Evolutionary conservation across 2,888 invertebrate genomes (phyloP).

Genomic region (Cataglyphis rosenhaueri): DNA sequence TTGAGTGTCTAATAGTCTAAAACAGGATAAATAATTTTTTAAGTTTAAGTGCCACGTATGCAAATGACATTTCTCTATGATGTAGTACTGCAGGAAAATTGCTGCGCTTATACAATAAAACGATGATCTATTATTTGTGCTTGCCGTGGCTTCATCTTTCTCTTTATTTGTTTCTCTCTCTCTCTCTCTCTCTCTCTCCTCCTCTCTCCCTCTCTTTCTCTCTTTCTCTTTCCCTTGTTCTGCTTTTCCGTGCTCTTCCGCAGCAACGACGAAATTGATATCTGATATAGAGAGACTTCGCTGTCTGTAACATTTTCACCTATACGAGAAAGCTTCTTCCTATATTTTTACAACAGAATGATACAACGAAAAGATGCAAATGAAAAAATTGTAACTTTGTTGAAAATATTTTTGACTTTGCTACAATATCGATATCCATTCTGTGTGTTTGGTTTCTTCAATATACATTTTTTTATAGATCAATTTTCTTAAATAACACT

Average conservation of each 20-base stretch:
- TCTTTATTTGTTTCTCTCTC: neutral
- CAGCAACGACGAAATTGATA: slow-evolving; percentile 39
- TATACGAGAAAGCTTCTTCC: slow-evolving; percentile 10
- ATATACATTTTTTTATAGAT: neutral
- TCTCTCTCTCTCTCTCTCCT: neutral
- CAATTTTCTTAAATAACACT: neutral
- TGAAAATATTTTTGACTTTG: slow-evolving; percentile 43
- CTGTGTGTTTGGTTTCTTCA: neutral
- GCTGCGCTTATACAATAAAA: slow-evolving; percentile 50
- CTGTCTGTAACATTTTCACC: slow-evolving; percentile 41
- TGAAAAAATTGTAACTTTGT: slow-evolving; percentile 20
- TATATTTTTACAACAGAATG: slow-evolving; percentile 13
- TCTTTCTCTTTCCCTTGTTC: neutral
- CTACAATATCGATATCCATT: slow-evolving; percentile 30
- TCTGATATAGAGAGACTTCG: slow-evolving; percentile 36
- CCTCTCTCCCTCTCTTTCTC: neutral
- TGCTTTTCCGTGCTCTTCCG: neutral
- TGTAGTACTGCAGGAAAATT: slow-evolving; percentile 42
- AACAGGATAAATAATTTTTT: slow-evolving; percentile 22
- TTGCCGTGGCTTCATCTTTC: slow-evolving; percentile 32
- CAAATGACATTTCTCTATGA: slow-evolving; percentile 48
- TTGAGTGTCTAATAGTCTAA: neutral
- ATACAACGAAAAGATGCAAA: slow-evolving; percentile 1
- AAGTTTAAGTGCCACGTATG: slow-evolving; percentile 14
- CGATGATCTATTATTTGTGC: slow-evolving; percentile 52